Conservation (phyloP, 2,797 vertebrate species). For the Galago senegalensis region DNA sequence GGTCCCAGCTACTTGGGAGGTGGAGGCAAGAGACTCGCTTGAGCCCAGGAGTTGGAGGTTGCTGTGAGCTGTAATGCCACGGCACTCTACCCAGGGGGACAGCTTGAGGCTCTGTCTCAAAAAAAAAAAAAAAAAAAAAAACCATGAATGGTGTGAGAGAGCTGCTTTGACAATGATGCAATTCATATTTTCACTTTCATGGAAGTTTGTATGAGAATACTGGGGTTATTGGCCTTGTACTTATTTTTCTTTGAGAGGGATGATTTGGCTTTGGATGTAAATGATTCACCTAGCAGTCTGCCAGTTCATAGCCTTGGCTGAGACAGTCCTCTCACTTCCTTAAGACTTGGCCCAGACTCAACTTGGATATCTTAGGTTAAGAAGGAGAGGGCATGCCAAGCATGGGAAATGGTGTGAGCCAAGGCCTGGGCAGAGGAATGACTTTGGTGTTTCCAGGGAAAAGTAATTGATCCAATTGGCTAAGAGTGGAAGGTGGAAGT, state of each 20-base stretch:
- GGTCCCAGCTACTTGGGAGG: no score
- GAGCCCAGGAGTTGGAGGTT: no score
- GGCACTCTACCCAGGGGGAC: no score
- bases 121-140: no score
- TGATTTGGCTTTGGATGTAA: not conserved
- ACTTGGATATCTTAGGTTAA: constrained; percentile 25
- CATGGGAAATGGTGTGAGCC: constrained; percentile 18
- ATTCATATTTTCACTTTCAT: not conserved
- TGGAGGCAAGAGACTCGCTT: no score
- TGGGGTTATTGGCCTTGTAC: not conserved
- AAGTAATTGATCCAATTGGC: constrained; percentile 28
- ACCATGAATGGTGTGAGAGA: not conserved
- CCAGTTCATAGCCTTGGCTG: not conserved
- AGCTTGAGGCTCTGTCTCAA: no score
- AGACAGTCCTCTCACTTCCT: not conserved
- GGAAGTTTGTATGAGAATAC: not conserved
- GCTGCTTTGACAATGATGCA: not conserved
- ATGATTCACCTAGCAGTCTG: constrained; percentile 25
- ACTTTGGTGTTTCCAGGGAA: constrained; percentile 48
- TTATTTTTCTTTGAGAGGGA: constrained; percentile 44
- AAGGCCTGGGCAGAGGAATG: not conserved
- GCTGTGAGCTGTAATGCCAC: no score
- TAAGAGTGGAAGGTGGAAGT: not conserved
- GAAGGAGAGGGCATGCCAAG: constrained; percentile 19
- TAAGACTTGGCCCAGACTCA: constrained; percentile 62